Percentiles rank a stretch among this genome's conserved stretches.
These are phyloP conservation scores for Sminthurides bifidus DNA, from an alignment of 1,140 invertebrate genomes.

Conservation along the genomic window DNA sequence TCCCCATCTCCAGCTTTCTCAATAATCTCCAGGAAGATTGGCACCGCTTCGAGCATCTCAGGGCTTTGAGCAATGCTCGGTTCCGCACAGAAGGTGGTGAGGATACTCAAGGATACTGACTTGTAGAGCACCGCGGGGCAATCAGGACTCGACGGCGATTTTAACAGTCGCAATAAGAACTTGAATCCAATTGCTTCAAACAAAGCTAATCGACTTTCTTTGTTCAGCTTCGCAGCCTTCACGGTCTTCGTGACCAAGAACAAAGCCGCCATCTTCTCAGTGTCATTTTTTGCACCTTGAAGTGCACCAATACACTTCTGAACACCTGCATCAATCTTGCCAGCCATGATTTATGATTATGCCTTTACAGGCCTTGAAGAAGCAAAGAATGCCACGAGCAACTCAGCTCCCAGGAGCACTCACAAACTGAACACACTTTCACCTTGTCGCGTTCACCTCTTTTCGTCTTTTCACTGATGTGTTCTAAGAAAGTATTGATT, in stretches of 20 bases:
- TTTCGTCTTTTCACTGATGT: neutral
- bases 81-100: slow-evolving; percentile 69
- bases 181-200: slow-evolving; percentile 78
- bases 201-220: slow-evolving; percentile 56
- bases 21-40: slow-evolving; percentile 67
- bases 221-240: slow-evolving; percentile 61
- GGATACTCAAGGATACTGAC: slow-evolving; percentile 70
- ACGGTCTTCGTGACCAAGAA: slow-evolving; percentile 82
- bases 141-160: slow-evolving; percentile 58
- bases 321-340: slow-evolving; percentile 55
- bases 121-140: slow-evolving; percentile 77
- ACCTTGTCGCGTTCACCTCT: neutral
- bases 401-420: too few species aligned
- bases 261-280: slow-evolving; percentile 78
- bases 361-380: too few species aligned
- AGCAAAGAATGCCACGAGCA: too few species aligned
- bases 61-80: slow-evolving; percentile 62
- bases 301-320: slow-evolving; percentile 67
- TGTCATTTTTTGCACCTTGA: slow-evolving; percentile 64
- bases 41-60: slow-evolving; percentile 66
- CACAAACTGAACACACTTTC: too few species aligned
- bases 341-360: slow-evolving; percentile 20
- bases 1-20: slow-evolving; percentile 59
- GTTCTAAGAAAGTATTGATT: too few species aligned
- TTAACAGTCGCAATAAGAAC: slow-evolving; percentile 67